These are phyloP conservation scores for Clytia hemisphaerica DNA, from an alignment of 30 jellyfish, hydroid and myxozoan species.

Conservation along the genomic window DNA sequence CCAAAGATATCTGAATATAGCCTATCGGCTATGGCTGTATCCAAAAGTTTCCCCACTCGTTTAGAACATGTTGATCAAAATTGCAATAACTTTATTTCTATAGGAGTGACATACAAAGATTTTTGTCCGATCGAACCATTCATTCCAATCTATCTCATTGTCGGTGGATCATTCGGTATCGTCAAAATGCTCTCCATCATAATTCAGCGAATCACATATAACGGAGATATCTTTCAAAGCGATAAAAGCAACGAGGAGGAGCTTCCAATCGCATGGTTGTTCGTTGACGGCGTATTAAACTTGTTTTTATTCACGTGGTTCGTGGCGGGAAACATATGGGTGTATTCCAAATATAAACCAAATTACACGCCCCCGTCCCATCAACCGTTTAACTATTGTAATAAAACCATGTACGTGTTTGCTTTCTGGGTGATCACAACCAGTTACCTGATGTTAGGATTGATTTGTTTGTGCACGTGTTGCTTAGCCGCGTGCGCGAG, in stretches of 20 bases:
- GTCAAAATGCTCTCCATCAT: constrained; percentile 59
- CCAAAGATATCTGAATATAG: too few relatives aligned
- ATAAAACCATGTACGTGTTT: constrained; percentile 69
- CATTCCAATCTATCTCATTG: constrained; percentile 89
- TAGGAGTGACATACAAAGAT: constrained; percentile 75
- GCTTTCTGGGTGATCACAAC: constrained; percentile 95
- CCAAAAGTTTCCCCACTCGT: too few relatives aligned
- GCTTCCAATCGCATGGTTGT: constrained; percentile 56
- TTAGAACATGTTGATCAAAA: too few relatives aligned
- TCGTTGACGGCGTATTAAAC: constrained; percentile 79
- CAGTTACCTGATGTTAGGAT: constrained; percentile 67
- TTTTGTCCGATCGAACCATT: constrained; percentile 97
- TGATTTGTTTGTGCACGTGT: constrained; percentile 87
- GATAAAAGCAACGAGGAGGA: constrained; percentile 40
- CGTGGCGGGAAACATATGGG: constrained; percentile 97
- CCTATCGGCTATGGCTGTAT: too few relatives aligned
- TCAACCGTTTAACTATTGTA: constrained; percentile 86
- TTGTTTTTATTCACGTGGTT: constrained; percentile 92
- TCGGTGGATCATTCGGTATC: constrained; percentile 97
- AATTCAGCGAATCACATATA: constrained; percentile 66
- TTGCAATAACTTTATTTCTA: constrained; percentile 9
- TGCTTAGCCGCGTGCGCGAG: constrained; percentile 97
- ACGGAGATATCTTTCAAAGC: constrained; percentile 20
- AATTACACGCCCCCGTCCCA: constrained; percentile 81
- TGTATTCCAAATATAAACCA: constrained; percentile 86